These are phyloP conservation scores for Xiphophorus hellerii DNA, from an alignment of 2,113 vertebrate species.

Conservation along the genomic window DNA sequence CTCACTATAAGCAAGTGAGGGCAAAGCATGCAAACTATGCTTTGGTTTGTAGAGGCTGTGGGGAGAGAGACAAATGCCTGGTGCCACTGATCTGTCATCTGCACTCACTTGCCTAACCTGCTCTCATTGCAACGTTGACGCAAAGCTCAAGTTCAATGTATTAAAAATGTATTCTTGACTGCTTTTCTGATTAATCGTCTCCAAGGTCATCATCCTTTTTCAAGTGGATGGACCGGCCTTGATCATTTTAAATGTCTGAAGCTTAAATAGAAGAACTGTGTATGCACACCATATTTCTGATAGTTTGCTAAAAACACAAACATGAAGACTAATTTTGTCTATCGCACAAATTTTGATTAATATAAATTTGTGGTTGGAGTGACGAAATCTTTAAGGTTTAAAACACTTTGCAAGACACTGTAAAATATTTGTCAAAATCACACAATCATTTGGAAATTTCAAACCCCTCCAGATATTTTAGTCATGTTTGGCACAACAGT, in stretches of 20 bases:
- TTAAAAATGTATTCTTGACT: neutral
- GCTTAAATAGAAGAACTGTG: too few species aligned
- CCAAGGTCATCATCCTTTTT: too few species aligned
- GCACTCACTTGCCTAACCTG: constrained; percentile 14
- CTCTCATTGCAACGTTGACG: constrained; percentile 25
- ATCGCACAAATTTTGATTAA: neutral
- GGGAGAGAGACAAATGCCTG: constrained; percentile 34
- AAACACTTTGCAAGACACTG: too few species aligned
- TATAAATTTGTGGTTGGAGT: too few species aligned
- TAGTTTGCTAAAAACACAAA: neutral
- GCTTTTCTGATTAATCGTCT: neutral
- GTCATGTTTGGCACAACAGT: neutral
- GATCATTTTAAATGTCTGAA: neutral
- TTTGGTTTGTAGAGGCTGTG: constrained; percentile 28
- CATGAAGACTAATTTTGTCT: neutral
- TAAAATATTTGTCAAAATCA: neutral
- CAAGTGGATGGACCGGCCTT: neutral
- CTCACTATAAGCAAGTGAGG: neutral
- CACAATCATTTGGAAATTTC: neutral
- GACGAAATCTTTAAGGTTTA: too few species aligned
- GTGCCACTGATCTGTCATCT: constrained; percentile 26
- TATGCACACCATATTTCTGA: too few species aligned
- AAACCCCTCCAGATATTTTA: neutral
- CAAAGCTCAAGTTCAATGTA: constrained; percentile 5
- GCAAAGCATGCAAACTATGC: neutral